Percentiles rank a stretch among this genome's conserved stretches.
Conservation (phyloP, 2,888 invertebrate species). For the Synanthedon tipuliformis region DNA sequence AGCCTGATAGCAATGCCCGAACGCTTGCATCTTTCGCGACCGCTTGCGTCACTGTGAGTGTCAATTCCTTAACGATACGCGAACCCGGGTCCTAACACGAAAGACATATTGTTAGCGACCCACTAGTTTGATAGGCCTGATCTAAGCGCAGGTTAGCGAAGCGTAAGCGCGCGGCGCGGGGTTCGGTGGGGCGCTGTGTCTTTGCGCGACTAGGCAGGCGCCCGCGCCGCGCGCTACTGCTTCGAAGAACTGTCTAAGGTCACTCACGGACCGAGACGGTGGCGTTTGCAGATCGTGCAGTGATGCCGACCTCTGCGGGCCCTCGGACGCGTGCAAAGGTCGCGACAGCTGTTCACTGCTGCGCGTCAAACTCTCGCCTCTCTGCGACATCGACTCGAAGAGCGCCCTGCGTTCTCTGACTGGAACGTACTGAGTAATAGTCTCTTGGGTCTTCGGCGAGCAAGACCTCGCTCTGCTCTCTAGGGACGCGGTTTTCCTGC, state of each 20-base stretch:
- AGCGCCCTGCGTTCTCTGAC: constrained; percentile 77
- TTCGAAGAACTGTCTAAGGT: constrained; percentile 79
- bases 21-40: too few species aligned
- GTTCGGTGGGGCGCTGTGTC: constrained; percentile 46
- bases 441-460: constrained; percentile 59
- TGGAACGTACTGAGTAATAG: constrained; percentile 73
- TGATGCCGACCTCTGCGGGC: constrained; percentile 73
- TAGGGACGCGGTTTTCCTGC: constrained; percentile 50
- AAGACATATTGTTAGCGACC: too few species aligned
- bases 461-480: constrained; percentile 58
- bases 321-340: constrained; percentile 42
- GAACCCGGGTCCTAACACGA: too few species aligned
- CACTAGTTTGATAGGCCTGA: neutral
- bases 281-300: constrained; percentile 73
- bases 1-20: too few species aligned
- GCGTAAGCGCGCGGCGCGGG: constrained; percentile 45
- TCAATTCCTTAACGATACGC: too few species aligned
- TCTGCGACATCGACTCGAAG: constrained; percentile 76
- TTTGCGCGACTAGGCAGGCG: constrained; percentile 26
- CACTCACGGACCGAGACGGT: constrained; percentile 71
- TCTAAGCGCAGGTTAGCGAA: constrained; percentile 51
- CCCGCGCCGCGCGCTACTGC: constrained; percentile 63
- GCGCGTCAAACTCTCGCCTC: constrained; percentile 72
- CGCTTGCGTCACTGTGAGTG: neutral
- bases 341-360: constrained; percentile 73